Evolutionary conservation across 2,113 vertebrate genomes (phyloP).

Genomic region (Pipra filicauda): DNA sequence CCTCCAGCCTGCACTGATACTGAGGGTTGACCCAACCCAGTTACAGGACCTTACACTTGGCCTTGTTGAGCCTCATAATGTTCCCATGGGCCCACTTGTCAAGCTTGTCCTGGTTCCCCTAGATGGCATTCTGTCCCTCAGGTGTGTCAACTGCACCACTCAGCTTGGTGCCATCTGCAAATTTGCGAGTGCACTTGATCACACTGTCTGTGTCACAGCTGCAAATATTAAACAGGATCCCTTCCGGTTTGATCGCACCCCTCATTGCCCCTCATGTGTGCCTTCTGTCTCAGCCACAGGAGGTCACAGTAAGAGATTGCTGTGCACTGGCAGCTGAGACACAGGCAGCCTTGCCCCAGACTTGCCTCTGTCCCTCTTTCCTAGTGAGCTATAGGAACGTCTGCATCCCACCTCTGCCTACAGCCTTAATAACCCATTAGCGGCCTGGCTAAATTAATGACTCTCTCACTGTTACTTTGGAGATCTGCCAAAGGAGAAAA

Average conservation of each 20-base stretch:
- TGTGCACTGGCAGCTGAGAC: neutral
- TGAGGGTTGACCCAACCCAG: neutral
- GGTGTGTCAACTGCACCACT: fast-evolving
- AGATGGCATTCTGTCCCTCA: neutral
- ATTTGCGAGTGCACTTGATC: fast-evolving
- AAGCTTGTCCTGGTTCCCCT: neutral
- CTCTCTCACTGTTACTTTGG: conserved; percentile 62
- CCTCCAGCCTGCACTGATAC: neutral
- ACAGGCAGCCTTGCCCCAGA: neutral
- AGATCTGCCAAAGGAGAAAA: conserved; percentile 65
- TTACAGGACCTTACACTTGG: neutral
- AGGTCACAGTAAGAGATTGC: neutral
- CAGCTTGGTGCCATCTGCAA: neutral
- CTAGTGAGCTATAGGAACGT: conserved; percentile 32
- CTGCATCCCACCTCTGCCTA: conserved; percentile 28
- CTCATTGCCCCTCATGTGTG: fast-evolving
- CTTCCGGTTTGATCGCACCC: neutral
- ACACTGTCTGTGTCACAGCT: neutral
- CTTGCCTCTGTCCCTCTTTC: conserved; percentile 33
- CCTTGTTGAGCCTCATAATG: neutral
- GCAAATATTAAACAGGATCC: neutral
- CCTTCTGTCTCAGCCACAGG: neutral
- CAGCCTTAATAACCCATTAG: conserved; percentile 64
- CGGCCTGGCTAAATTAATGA: conserved; percentile 40
- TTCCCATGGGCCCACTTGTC: neutral